Evolutionary conservation across 2,113 vertebrate genomes (phyloP).

Genomic region (Mirounga angustirostris): DNA sequence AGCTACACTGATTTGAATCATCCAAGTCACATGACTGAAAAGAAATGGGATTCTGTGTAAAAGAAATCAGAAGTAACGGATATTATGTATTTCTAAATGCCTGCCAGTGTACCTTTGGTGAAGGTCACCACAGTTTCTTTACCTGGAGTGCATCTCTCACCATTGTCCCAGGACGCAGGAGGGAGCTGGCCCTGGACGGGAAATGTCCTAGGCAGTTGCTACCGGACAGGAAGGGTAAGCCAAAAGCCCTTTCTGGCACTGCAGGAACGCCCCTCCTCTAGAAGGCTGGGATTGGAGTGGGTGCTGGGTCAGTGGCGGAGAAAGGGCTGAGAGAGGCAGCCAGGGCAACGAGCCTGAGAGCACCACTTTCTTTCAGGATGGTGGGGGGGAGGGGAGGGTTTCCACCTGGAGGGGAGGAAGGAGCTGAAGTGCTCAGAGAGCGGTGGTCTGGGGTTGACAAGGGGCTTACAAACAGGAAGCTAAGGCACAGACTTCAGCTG

Average conservation of each 20-base stretch:
- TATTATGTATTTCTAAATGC: background rate
- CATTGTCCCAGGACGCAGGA: background rate
- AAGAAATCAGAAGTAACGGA: background rate
- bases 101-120: background rate
- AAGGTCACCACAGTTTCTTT: background rate
- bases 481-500: background rate
- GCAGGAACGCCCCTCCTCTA: background rate
- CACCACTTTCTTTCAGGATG: background rate
- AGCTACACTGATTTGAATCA: slow-evolving; percentile 1
- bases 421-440: background rate
- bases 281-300: background rate
- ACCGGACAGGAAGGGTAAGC: background rate
- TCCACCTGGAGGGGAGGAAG: background rate
- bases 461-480: background rate
- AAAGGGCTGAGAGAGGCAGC: background rate
- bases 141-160: background rate
- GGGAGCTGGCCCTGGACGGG: background rate
- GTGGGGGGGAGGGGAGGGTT: background rate
- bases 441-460: background rate
- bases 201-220: background rate
- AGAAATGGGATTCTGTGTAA: slow-evolving; percentile 21
- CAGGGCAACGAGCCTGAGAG: too few relatives aligned
- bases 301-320: background rate
- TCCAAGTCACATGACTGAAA: background rate
- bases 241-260: background rate